A percentile compares a stretch with the other conserved stretches of the same genome.
These are phyloP conservation scores for Dinoponera quadriceps DNA, from an alignment of 1,140 invertebrate genomes.

Conservation along the genomic window DNA sequence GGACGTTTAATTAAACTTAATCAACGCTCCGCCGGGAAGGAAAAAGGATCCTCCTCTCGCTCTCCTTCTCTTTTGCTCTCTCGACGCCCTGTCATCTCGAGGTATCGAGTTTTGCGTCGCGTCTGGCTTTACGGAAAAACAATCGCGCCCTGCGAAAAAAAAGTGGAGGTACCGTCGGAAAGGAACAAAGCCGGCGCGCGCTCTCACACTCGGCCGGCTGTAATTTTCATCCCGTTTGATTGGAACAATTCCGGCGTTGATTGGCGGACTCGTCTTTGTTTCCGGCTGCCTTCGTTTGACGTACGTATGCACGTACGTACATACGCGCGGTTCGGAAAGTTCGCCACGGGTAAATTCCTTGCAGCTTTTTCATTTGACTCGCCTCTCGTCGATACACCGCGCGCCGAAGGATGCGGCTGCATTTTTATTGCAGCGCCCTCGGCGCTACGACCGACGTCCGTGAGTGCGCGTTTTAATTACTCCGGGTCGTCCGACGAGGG, in stretches of 20 bases:
- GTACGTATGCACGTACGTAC: neutral
- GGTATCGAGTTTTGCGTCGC: conserved; percentile 65
- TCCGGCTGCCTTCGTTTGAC: conserved; percentile 9
- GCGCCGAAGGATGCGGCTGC: neutral
- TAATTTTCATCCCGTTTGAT: conserved; percentile 52
- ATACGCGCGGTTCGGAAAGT: conserved; percentile 25
- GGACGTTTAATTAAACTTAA: conserved; percentile 28
- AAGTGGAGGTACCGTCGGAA: conserved; percentile 27
- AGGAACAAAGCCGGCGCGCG: conserved; percentile 26
- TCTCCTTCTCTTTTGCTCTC: neutral
- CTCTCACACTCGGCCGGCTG: neutral
- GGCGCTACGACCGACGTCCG: neutral
- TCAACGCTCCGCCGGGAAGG: neutral
- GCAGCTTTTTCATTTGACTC: conserved; percentile 23
- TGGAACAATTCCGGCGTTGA: conserved; percentile 24
- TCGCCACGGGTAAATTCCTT: neutral
- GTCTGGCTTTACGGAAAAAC: conserved; percentile 45
- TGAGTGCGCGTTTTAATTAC: conserved; percentile 31
- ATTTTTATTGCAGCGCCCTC: conserved; percentile 20
- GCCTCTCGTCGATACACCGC: conserved; percentile 21
- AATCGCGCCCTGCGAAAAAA: conserved; percentile 33
- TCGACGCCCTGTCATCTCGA: conserved; percentile 19
- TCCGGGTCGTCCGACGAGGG: neutral
- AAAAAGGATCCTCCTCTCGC: conserved; percentile 11
- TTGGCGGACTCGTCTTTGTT: conserved; percentile 43